A percentile compares a stretch with the other conserved stretches of the same genome.
Conservation (phyloP, 2,797 vertebrate species). For the Myripristis jacobus region DNA sequence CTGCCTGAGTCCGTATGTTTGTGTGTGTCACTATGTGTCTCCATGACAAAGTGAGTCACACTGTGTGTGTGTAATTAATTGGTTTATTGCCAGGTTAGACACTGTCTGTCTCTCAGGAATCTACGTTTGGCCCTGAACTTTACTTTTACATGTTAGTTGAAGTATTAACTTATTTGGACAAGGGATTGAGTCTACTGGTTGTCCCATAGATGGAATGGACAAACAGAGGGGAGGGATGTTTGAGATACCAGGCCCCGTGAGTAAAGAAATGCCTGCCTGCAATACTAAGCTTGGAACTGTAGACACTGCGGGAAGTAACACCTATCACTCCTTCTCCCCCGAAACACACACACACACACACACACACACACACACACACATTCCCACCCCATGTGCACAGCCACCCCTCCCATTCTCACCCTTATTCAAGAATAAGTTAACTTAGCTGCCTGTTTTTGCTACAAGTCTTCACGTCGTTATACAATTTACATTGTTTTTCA, state of each 20-base stretch:
- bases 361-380: conserved; percentile 31
- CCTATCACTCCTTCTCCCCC: conserved; percentile 20
- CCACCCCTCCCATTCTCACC: conserved; percentile 17
- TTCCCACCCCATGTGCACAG: conserved; percentile 21
- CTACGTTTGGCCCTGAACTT: conserved; percentile 78
- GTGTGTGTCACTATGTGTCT: conserved; percentile 40
- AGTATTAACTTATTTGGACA: conserved; percentile 81
- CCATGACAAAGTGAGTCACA: conserved; percentile 43
- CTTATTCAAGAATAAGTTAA: conserved; percentile 22
- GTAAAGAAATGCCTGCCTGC: conserved; percentile 59
- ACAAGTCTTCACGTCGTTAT: conserved; percentile 8
- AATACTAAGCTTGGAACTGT: conserved; percentile 46
- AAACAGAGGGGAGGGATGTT: conserved; percentile 74
- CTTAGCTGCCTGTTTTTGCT: conserved; percentile 5
- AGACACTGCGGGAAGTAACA: conserved; percentile 34
- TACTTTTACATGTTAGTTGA: conserved; percentile 78
- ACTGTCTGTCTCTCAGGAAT: conserved; percentile 70
- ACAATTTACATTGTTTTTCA: conserved; percentile 37
- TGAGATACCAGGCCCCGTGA: conserved; percentile 61
- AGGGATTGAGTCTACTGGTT: conserved; percentile 72
- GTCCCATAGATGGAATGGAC: conserved; percentile 72
- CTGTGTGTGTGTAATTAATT: conserved; percentile 65
- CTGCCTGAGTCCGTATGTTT: neutral
- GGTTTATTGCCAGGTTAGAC: conserved; percentile 69
- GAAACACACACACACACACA: conserved; percentile 17